Evolutionary conservation across 2,113 vertebrate species (phyloP).

Genomic region (Hippocampus abdominalis): DNA sequence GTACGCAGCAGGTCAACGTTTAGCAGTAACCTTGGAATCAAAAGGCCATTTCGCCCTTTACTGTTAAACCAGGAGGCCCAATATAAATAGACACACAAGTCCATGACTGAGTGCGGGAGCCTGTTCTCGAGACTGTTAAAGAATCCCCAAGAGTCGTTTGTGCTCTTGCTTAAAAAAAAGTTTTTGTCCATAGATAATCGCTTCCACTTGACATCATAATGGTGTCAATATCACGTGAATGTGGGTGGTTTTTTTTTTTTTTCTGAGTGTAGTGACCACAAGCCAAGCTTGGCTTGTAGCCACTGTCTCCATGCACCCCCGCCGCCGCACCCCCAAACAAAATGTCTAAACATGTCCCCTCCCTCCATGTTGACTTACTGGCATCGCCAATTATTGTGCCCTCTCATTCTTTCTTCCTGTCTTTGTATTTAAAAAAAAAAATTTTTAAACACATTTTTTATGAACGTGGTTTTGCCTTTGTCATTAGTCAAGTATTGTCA

Average conservation of each 20-base stretch:
- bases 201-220: conserved; percentile 24
- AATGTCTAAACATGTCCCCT: conserved; percentile 32
- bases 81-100: neutral
- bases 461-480: neutral
- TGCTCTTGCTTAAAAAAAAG: neutral
- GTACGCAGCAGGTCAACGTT: neutral
- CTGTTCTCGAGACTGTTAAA: neutral
- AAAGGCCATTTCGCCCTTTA: too few relatives aligned
- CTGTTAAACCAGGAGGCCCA: too few relatives aligned
- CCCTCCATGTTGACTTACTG: conserved; percentile 4
- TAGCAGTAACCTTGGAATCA: too few relatives aligned
- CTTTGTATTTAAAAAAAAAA: too few relatives aligned
- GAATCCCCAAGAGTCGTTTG: neutral
- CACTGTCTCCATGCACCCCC: neutral
- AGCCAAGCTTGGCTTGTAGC: neutral
- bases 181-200: conserved; percentile 8
- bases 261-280: neutral
- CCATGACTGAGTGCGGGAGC: neutral
- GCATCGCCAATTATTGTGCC: neutral
- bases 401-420: neutral
- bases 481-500: neutral
- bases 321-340: conserved; percentile 25
- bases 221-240: neutral
- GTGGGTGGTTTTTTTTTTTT: neutral
- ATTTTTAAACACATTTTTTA: neutral